Evolutionary conservation across 2,888 invertebrate species (phyloP).

Genomic region (Xestia xanthographa): DNA sequence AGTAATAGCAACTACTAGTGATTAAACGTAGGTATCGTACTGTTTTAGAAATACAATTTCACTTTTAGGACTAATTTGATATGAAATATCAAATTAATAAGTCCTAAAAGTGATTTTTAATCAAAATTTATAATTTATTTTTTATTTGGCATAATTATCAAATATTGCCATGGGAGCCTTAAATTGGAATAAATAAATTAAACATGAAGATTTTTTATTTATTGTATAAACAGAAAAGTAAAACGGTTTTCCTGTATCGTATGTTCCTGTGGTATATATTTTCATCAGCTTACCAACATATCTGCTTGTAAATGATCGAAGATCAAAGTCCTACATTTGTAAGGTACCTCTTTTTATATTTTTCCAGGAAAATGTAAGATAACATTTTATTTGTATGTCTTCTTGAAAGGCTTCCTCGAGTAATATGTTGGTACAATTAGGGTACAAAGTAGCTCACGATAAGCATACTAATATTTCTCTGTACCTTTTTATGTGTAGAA

Average conservation of each 20-base stretch:
- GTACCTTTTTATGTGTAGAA: not conserved
- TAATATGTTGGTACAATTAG: not conserved
- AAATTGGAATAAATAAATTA: not conserved
- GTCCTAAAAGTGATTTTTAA: not conserved
- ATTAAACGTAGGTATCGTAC: not conserved
- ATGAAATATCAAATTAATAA: not conserved
- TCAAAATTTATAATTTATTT: not conserved
- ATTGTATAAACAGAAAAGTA: not conserved
- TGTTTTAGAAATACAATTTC: not conserved
- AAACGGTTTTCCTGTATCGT: not conserved
- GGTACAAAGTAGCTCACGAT: not conserved
- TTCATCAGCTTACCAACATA: not conserved
- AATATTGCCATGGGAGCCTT: not conserved
- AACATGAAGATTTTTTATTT: constrained; percentile 14
- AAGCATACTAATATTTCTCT: not conserved
- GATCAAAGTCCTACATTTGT: constrained; percentile 1
- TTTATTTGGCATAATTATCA: no score
- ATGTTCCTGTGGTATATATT: not conserved
- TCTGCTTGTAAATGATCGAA: not conserved
- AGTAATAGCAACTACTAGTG: not conserved
- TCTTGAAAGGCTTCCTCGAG: not conserved
- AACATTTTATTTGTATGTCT: not conserved
- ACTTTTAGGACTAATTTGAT: not conserved
- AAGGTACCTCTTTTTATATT: not conserved
- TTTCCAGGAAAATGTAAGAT: not conserved